Percentiles rank a stretch among this genome's conserved stretches.
Conservation (phyloP, 2,888 invertebrate genomes). For the Didymodactylos carnosus region DNA sequence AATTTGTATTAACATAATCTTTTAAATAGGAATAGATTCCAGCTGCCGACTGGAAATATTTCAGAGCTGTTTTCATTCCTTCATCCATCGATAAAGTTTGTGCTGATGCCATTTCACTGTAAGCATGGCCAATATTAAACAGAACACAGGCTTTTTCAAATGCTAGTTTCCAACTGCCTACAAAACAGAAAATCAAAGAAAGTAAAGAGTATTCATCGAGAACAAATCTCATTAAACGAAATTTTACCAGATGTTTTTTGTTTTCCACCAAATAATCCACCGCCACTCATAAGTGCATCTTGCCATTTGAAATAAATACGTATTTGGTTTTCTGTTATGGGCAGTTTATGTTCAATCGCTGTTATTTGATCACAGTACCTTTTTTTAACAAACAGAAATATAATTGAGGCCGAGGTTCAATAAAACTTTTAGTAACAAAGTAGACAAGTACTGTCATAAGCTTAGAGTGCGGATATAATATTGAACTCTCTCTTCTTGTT, state of each 20-base stretch:
- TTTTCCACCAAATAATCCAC: constrained; percentile 7
- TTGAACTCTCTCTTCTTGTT: no score
- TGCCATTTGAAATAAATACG: constrained; percentile 97
- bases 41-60: constrained; percentile 68
- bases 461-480: no score
- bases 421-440: no score
- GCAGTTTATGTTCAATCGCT: constrained; percentile 75
- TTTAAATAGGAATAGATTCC: constrained; percentile 72
- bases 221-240: neutral
- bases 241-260: neutral
- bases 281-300: constrained; percentile 56
- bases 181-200: neutral
- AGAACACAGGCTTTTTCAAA: constrained; percentile 84
- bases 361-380: constrained; percentile 91
- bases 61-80: constrained; percentile 71
- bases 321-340: constrained; percentile 60
- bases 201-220: neutral
- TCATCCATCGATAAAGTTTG: constrained; percentile 75
- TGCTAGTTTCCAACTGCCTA: constrained; percentile 41
- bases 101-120: constrained; percentile 62
- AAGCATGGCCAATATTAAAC: constrained; percentile 84
- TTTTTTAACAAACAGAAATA: constrained; percentile 26
- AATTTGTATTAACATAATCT: constrained; percentile 44
- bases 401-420: no score
- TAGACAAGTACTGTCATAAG: no score